Conservation (phyloP, 2,113 vertebrate species). For the Sciurus niger region DNA sequence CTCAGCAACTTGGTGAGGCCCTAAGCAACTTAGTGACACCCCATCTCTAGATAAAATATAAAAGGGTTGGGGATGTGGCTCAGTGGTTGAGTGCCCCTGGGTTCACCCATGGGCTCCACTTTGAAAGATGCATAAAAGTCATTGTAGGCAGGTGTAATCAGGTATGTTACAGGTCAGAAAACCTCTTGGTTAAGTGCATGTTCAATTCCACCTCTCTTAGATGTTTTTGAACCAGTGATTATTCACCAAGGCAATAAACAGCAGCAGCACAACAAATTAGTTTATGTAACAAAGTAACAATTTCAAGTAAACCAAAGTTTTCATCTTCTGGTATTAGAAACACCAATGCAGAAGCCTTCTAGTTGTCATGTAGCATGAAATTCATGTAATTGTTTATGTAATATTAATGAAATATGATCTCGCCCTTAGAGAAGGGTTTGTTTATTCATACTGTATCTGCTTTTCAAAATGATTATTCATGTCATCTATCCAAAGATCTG, state of each 20-base stretch:
- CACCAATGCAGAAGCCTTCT: background rate
- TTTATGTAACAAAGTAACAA: conserved; percentile 33
- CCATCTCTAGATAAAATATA: too few relatives aligned
- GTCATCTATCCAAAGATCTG: conserved; percentile 21
- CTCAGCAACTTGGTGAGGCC: too few relatives aligned
- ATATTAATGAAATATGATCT: background rate
- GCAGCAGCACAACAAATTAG: background rate
- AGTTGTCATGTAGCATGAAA: background rate
- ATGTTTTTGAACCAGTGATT: conserved; percentile 45
- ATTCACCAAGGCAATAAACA: conserved; percentile 50
- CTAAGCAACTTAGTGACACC: too few relatives aligned
- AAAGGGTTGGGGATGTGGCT: too few relatives aligned
- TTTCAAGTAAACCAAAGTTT: conserved; percentile 30
- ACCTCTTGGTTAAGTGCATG: background rate
- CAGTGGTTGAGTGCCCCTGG: too few relatives aligned
- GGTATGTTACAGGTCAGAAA: background rate
- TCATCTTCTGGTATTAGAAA: conserved; percentile 50
- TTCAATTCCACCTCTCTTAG: background rate
- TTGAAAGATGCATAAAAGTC: conserved; percentile 32
- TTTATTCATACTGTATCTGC: conserved; percentile 35
- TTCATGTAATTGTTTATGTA: background rate
- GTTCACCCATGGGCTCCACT: background rate
- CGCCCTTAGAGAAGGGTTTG: background rate
- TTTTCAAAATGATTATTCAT: conserved; percentile 53
- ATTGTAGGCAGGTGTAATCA: background rate